These are phyloP conservation scores for Proterorhinus semilunaris DNA, from an alignment of 2,113 vertebrate species.

Conservation along the genomic window DNA sequence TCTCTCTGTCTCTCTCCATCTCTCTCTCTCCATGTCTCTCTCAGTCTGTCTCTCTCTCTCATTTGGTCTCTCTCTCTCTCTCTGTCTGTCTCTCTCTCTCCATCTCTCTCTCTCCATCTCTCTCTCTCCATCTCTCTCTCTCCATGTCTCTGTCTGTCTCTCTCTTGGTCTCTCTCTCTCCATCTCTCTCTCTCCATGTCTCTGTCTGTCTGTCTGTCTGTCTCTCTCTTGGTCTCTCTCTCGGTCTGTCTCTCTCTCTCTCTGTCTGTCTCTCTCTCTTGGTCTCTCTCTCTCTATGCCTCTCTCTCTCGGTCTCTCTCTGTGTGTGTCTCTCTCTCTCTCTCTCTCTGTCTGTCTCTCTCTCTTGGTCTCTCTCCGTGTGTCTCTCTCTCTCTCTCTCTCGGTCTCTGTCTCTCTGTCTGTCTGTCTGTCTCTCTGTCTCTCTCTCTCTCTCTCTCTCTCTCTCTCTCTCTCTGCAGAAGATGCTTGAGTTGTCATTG, in stretches of 20 bases:
- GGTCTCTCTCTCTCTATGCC: not conserved
- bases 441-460: not conserved
- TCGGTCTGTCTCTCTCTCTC: not conserved
- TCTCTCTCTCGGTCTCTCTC: not conserved
- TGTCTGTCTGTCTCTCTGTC: not conserved
- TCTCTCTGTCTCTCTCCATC: not conserved
- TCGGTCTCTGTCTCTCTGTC: too few relatives aligned
- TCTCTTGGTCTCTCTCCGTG: too few relatives aligned
- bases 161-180: not conserved
- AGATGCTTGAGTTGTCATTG: slow-evolving; percentile 67
- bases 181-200: not conserved
- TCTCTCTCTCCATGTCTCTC: not conserved
- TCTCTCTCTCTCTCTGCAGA: not conserved
- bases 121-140: not conserved
- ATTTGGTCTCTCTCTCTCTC: not conserved
- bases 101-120: not conserved
- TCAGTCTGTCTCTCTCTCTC: too few relatives aligned
- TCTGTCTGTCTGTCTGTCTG: too few relatives aligned
- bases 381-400: not conserved
- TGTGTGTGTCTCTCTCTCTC: not conserved
- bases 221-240: not conserved
- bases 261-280: not conserved
- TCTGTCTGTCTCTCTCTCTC: not conserved
- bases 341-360: not conserved
- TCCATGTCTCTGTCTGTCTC: too few relatives aligned